Base-by-base conservation (phyloP, 1,140 invertebrate genomes). In the Listronotus oregonensis region DNA sequence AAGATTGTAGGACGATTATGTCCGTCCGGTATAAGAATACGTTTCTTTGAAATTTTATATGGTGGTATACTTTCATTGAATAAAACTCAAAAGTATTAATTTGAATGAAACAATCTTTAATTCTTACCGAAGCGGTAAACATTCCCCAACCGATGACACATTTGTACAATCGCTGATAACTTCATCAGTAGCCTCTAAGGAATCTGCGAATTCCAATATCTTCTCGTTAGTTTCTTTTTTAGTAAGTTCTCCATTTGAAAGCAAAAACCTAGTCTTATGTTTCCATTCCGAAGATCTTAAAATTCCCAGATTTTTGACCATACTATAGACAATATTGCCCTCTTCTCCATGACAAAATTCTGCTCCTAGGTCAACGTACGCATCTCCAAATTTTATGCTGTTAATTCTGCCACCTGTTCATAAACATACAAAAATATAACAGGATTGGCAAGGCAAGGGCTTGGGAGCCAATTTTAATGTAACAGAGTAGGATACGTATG, bases 271-370 rank as follows among this genome's bases (percentile, higher is more conserved):
- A 18, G 10, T 5, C 6, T 42, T 14, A 27, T 27, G 21, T 1
- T 31, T 21, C 12, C 49, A 39, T 31, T 57, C 59, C 1, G 69
- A 70, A 21, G 75, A 75, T 64, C 73, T 80, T 7, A 88, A 69
- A 2, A 89, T 67, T 69, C 83, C 77, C 10, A 85, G 68, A 37
- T 84, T 80, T 51, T 85, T 85, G 0, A 86, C 87, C 37, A 88
- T 70, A 55, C 89, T 77, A 73, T 84, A 92, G 0, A 91, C 86
- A 17, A 83, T 73, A 79, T 94, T 92, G 11, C 79, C 83, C 61
- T 85, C 80, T 74, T 93, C 85, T 11, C 93, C 93, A 71, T 95
- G 92, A 69, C 93, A 86, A 52, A 64, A 58, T 83, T 94, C 90
- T 18, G 90, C 93, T 6, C 93, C 93, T 15, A 95, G 64, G 75